phyloP scores from a whole-genome alignment of 2,888 invertebrate genomes.

The Pollenia labialis region DNA sequence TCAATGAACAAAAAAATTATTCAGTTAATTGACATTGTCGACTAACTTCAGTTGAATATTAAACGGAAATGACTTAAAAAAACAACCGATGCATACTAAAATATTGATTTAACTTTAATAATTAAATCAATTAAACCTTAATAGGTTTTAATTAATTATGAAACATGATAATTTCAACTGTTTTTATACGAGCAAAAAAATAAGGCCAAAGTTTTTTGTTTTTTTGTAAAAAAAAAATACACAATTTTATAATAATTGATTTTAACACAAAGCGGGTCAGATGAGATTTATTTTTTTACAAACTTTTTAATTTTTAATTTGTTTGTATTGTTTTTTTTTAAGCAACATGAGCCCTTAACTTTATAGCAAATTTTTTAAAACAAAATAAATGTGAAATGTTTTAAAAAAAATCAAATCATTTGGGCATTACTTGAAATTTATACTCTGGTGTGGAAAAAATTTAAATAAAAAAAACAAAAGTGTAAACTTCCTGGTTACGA shows the following conservation, averaged over 20 bases:
- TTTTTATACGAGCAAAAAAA: slow-evolving; percentile 1
- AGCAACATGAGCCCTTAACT: slow-evolving; percentile 67
- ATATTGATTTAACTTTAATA: slow-evolving; percentile 14
- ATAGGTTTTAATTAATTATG: slow-evolving; percentile 1
- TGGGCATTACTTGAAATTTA: slow-evolving; percentile 40
- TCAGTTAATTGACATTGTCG: slow-evolving; percentile 37
- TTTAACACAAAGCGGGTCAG: slow-evolving; percentile 2
- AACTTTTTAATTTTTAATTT: not conserved
- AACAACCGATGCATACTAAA: not conserved
- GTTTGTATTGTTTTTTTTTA: slow-evolving; percentile 11
- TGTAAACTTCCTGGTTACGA: slow-evolving; percentile 67
- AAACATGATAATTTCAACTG: not conserved
- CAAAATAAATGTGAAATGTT: slow-evolving; percentile 16
- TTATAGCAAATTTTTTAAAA: slow-evolving; percentile 11
- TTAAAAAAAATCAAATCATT: slow-evolving; percentile 6
- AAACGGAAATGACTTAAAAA: slow-evolving; percentile 39
- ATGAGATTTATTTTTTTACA: not conserved
- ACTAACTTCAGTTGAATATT: slow-evolving; percentile 22
- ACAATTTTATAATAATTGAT: slow-evolving; percentile 21
- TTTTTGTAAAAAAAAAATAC: not conserved
- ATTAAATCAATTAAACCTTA: slow-evolving; percentile 26
- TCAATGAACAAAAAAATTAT: slow-evolving; percentile 25
- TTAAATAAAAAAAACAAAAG: slow-evolving; percentile 45
- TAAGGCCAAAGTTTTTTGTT: slow-evolving; percentile 33
- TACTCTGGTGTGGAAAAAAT: not conserved